Evolutionary conservation across 1,140 invertebrate genomes (phyloP).

Genomic region (Drosophila littoralis): DNA sequence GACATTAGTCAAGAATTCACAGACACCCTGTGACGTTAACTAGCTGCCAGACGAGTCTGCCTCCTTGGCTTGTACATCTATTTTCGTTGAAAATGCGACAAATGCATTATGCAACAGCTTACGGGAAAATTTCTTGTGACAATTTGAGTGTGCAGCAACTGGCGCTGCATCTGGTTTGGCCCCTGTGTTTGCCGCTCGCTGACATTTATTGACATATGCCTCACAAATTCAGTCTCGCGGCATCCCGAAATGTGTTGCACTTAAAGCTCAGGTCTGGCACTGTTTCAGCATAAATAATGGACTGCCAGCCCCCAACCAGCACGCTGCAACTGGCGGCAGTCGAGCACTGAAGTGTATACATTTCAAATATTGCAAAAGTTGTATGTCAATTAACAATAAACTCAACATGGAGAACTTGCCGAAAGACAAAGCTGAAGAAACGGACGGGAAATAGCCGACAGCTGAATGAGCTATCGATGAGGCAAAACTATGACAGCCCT

Average conservation of each 20-base stretch:
- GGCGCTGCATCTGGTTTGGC: slow-evolving; percentile 50
- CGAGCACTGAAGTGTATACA: slow-evolving; percentile 31
- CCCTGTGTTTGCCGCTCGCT: no score
- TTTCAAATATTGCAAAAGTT: slow-evolving; percentile 51
- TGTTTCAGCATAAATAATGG: slow-evolving; percentile 23
- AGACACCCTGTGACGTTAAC: slow-evolving; percentile 6
- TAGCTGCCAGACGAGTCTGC: neutral
- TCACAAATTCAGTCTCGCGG: slow-evolving; percentile 48
- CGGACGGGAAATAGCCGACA: slow-evolving; percentile 3
- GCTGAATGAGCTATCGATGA: slow-evolving; percentile 3
- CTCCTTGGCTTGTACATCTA: slow-evolving; percentile 45
- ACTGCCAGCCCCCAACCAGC: neutral
- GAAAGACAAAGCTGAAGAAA: neutral
- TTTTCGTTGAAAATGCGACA: slow-evolving; percentile 32
- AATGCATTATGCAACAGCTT: slow-evolving; percentile 16
- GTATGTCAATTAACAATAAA: slow-evolving; percentile 70
- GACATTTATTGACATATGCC: slow-evolving; percentile 54
- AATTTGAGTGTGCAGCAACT: slow-evolving; percentile 62
- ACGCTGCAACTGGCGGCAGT: neutral
- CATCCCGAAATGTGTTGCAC: slow-evolving; percentile 40
- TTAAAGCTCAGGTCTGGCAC: slow-evolving; percentile 43
- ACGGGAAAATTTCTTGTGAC: slow-evolving; percentile 43
- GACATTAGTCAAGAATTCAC: slow-evolving; percentile 58
- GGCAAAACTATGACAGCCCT: neutral
- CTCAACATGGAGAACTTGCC: slow-evolving; percentile 28